Percentiles rank a stretch among this genome's conserved stretches.
Conservation (phyloP, 2,888 invertebrate genomes). For the Antitype chi region DNA sequence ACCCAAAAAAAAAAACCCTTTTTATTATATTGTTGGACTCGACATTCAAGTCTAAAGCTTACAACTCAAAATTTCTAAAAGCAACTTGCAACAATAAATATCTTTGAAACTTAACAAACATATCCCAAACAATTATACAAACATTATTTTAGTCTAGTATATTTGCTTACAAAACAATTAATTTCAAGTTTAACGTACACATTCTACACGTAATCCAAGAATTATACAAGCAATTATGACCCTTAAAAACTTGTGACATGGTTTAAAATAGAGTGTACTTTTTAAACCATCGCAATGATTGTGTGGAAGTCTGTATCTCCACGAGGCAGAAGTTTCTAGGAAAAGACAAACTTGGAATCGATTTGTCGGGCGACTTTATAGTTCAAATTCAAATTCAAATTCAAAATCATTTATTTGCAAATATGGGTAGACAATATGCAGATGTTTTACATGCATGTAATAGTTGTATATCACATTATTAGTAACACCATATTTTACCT, state of each 20-base stretch:
- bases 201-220: not conserved
- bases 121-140: constrained; percentile 51
- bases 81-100: constrained; percentile 25
- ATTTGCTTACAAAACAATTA: constrained; percentile 35
- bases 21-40: not conserved
- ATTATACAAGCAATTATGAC: constrained; percentile 2
- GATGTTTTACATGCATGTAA: too few relatives aligned
- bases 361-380: constrained; percentile 54
- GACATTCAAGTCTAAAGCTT: constrained; percentile 5
- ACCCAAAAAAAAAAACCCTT: too few relatives aligned
- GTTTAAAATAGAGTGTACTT: constrained; percentile 26
- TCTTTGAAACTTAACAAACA: constrained; percentile 25
- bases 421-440: too few relatives aligned
- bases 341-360: constrained; percentile 58
- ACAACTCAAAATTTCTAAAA: constrained; percentile 10
- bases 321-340: constrained; percentile 38
- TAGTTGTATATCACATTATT: too few relatives aligned
- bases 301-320: constrained; percentile 18
- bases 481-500: too few relatives aligned
- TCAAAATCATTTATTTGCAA: too few relatives aligned
- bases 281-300: constrained; percentile 21
- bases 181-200: constrained; percentile 43
- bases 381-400: too few relatives aligned
- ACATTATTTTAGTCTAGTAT: constrained; percentile 33
- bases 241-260: not conserved